Evolutionary conservation across 2,797 vertebrate species (phyloP).

Genomic region (Anguilla anguilla): DNA sequence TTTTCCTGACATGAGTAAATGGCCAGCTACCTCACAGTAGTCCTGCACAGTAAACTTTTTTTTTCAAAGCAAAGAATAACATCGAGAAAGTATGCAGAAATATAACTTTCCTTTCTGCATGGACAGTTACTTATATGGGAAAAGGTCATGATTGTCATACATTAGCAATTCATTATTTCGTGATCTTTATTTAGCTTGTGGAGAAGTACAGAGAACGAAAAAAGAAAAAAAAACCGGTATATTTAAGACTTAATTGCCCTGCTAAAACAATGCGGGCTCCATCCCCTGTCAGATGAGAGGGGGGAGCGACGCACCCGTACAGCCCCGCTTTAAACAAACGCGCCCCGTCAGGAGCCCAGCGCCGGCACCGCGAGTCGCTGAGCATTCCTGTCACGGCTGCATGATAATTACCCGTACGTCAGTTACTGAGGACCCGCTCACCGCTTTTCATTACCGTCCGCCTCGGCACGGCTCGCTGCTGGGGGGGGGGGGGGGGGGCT

Average conservation of each 20-base stretch:
- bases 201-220: conserved; percentile 19
- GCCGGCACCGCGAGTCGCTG: conserved; percentile 42
- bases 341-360: conserved; percentile 23
- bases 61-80: background rate
- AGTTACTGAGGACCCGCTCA: conserved; percentile 80
- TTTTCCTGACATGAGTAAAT: background rate
- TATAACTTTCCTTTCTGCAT: background rate
- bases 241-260: conserved; percentile 25
- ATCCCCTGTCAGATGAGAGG: conserved; percentile 20
- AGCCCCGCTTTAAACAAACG: background rate
- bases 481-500: conserved; percentile 41
- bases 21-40: background rate
- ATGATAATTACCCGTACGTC: conserved; percentile 81
- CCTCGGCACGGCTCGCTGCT: conserved; percentile 64
- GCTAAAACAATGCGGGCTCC: conserved; percentile 22
- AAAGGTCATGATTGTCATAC: conserved; percentile 21
- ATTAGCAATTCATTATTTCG: conserved; percentile 18
- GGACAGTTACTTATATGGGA: conserved; percentile 9
- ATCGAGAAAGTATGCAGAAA: background rate
- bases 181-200: conserved; percentile 21
- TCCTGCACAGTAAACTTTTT: background rate
- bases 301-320: background rate
- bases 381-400: conserved; percentile 79
- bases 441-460: conserved; percentile 77
- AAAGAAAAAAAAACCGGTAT: background rate